Percentiles rank a stretch among this genome's conserved stretches.
Conservation (phyloP, 2,888 invertebrate genomes). For the Athalia cordata region DNA sequence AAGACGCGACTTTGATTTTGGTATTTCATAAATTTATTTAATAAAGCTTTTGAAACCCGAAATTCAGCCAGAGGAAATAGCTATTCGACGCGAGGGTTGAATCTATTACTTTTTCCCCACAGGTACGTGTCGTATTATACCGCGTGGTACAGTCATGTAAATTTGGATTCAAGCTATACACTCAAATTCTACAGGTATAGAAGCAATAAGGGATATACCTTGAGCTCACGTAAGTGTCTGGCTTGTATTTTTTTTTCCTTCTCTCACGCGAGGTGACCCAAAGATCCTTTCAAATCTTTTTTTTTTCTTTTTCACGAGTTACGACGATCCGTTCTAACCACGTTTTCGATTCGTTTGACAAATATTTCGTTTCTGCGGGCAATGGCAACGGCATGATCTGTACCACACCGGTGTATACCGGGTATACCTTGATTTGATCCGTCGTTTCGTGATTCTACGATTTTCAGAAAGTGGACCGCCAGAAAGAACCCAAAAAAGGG, state of each 20-base stretch:
- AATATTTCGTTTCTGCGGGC: constrained; percentile 13
- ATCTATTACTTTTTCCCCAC: constrained; percentile 1
- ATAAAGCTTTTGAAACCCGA: too few species aligned
- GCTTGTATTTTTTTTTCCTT: background rate
- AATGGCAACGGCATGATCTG: too few species aligned
- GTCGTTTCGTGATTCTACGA: constrained; percentile 8
- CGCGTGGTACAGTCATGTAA: constrained; percentile 8
- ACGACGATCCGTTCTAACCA: constrained; percentile 12
- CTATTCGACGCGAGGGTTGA: background rate
- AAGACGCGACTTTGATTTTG: too few species aligned
- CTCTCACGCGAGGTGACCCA: constrained; percentile 16
- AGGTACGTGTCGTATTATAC: background rate
- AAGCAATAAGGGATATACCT: constrained; percentile 27
- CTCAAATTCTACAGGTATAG: constrained; percentile 6
- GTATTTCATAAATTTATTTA: too few species aligned
- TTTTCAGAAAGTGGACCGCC: background rate
- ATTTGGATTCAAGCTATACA: background rate
- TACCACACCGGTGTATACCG: background rate
- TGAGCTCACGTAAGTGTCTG: constrained; percentile 12
- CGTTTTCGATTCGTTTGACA: constrained; percentile 29
- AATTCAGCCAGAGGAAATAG: too few species aligned
- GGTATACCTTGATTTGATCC: constrained; percentile 1
- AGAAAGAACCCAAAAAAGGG: background rate
- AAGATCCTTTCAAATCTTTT: background rate
- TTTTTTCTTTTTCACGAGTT: constrained; percentile 1